Evolutionary conservation across 2,797 vertebrate species (phyloP), one percentile per base, ranked within the genome.

Genomic region (Phalanger gymnotis): DNA sequence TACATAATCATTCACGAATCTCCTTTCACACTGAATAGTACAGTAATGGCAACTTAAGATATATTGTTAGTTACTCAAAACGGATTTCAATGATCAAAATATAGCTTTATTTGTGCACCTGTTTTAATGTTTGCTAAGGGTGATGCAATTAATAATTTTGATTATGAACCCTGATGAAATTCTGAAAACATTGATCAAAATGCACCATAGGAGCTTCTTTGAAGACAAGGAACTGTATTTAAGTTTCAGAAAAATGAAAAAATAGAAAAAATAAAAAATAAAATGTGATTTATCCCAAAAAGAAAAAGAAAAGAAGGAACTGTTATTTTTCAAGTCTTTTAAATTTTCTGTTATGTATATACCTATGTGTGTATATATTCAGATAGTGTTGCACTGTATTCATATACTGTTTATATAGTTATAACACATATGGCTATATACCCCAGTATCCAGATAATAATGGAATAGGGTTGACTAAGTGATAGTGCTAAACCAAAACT

Each of bases 1-100:
- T 97, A 47, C 97, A 95, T 97, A 97, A 97, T 96, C 95, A 96
- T 98, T 97, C 92, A 92, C 66, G 93, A 94, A 56, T 92, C 47
- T 95, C 54, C 55, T 93, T 95, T 95, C 93, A 52, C 93, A 51
- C 94, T 97, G 94, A 98, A 95, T 92, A 98, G 51, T 14, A 95
- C 91, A 94, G 73, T 97, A 95, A 97, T 96, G 97, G 66, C 22
- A 97, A 96, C 34, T 96, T 93, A 92, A 95, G 54, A 96, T 89
- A 94, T 57, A 96, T 87, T 92, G 96, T 97, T 96, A 96, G 92
- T 66, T 0, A 96, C 97, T 98, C 54, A 93, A 97, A 95, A 93
- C 40, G 91, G 51, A 93, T 66, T 97, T 97, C 10, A 97, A 54
- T 97, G 96, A 94, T 94, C 93, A 92, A 51, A 93, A 90, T 57